phyloP scores from a whole-genome alignment of 2,888 invertebrate species.

The Aphidoletes aphidimyza region DNA sequence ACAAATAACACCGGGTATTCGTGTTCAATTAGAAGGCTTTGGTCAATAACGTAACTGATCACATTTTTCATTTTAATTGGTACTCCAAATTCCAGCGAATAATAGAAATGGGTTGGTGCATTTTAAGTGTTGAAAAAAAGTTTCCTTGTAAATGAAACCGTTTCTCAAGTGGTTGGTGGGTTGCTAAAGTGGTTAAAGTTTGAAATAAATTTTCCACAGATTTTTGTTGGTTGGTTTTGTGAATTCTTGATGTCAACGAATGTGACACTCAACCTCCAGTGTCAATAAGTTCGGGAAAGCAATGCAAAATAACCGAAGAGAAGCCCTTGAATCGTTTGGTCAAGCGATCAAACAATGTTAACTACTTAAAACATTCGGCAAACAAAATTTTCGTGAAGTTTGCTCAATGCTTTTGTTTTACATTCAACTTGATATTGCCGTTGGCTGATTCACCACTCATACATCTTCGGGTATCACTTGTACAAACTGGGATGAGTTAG shows the following conservation, averaged over 20 bases:
- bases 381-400: background rate
- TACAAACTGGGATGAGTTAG: too few species aligned
- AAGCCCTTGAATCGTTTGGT: conserved; percentile 6
- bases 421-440: too few species aligned
- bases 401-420: background rate
- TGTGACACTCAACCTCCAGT: background rate
- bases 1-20: background rate
- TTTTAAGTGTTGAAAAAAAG: background rate
- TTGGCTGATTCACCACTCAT: too few species aligned
- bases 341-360: conserved; percentile 43
- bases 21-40: background rate
- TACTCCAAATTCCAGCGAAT: background rate
- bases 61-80: conserved; percentile 1
- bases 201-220: background rate
- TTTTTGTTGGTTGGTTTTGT: background rate
- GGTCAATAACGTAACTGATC: background rate
- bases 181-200: conserved; percentile 46
- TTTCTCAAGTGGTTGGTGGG: background rate
- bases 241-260: background rate
- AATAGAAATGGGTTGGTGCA: too few species aligned
- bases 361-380: conserved; percentile 12
- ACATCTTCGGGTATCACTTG: too few species aligned
- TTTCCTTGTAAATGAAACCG: conserved; percentile 31
- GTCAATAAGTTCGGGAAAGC: background rate
- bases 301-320: background rate